Conservation (phyloP, 2,113 vertebrate genomes). For the cattle (Bos taurus) region ARS-UCD2.0 NC_037344.1:15250501-15251000, state of each 20-base stretch:
- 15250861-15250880: not conserved
- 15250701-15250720: not conserved
- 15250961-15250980: too few relatives aligned
- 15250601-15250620: not conserved
- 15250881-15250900: not conserved
- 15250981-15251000: too few relatives aligned
- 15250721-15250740: not conserved
- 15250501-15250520: slow-evolving; percentile 19
- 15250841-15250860: not conserved
- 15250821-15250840: not conserved
- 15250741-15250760: not conserved
- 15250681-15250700: not conserved
- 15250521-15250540: not conserved
- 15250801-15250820: not conserved
- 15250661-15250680: not conserved
- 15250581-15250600: not conserved
- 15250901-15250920: not conserved
- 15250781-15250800: not conserved
- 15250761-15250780: not conserved
- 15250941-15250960: too few relatives aligned
- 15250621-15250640: accelerated
- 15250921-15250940: not conserved
- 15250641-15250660: not conserved
- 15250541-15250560: not conserved
- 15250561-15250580: not conserved